Evolutionary conservation across 1,140 invertebrate genomes (phyloP), one percentile per base, ranked within the genome.

Genomic region (Magallana angulata): DNA sequence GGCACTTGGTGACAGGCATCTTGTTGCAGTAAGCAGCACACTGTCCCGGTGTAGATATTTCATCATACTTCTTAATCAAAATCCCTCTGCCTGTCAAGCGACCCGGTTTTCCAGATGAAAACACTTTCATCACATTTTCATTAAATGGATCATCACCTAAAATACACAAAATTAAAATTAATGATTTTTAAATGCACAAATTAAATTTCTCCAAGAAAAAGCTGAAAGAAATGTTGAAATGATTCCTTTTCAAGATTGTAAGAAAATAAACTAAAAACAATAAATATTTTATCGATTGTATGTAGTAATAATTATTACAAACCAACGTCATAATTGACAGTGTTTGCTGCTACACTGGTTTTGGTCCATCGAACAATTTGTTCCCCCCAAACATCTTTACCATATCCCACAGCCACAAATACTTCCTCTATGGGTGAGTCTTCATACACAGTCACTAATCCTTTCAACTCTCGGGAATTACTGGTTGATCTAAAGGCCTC

Each of bases 11-110:
- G 11, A 76, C 82, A 9, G 84, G 85, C 18, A 90, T 58, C 5
- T 86, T 56, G 14, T 91, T 57, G 88, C 92, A 93, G 60, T 88
- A 36, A 48, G 83, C 57, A 12, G 90, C 90, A 90, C 92, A 93
- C 8, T 86, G 82, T 30, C 82, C 85, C 8, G 85, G 85, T 12
- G 89, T 86, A 4, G 84, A 62, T 12, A 90, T 82, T 0, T 68
- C n/a, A 7, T 85, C 62, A 11, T 68, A 85, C 86, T 83, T 56
- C 82, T 62, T 57, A 24, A 84, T 16, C 14, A 86, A 76, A 82
- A 84, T 56, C 24, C 81, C 85, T 9, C 88, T 87, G 7, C 88
- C 88, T 58, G 90, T 85, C 56, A 92, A 85, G 30, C 90, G 85
- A 16, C 91, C 90, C 14, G 89, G 58, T 58, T 85, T 64, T 12